These are phyloP conservation scores for Spongia lamella DNA, from an alignment of 37 sponge, comb jelly and placozoan species.

Conservation along the genomic window DNA sequence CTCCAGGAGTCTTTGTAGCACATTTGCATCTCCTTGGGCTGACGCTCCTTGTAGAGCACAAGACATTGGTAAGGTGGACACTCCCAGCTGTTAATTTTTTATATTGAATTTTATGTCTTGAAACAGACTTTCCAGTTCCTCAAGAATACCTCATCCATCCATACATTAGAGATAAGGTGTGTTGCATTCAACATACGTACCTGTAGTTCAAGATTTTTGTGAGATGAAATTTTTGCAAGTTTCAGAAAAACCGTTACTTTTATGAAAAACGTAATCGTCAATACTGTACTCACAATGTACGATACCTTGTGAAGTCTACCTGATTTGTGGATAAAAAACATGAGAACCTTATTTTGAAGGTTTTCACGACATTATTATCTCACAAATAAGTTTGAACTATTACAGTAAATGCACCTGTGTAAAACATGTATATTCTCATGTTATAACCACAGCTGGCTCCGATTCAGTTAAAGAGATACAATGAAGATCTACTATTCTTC, in stretches of 20 bases:
- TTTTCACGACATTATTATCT: neutral
- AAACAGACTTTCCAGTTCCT: conserved; percentile 81
- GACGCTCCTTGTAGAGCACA: conserved; percentile 94
- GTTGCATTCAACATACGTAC: neutral
- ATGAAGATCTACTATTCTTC: conserved; percentile 91
- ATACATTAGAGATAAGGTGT: conserved; percentile 86
- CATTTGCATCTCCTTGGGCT: conserved; percentile 95
- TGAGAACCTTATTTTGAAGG: conserved; percentile 1
- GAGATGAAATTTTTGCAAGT: no score
- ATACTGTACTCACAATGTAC: no score
- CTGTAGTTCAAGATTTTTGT: neutral
- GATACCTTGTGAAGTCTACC: no score
- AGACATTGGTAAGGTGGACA: conserved; percentile 67
- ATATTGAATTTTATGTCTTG: neutral
- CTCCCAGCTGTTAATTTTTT: neutral
- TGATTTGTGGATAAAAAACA: no score
- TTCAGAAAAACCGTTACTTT: no score
- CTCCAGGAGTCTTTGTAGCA: conserved; percentile 85
- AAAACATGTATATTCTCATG: no score
- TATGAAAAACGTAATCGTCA: no score
- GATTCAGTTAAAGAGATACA: conserved; percentile 79
- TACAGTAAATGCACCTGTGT: no score
- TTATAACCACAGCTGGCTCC: conserved; percentile 70
- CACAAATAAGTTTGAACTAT: no score
- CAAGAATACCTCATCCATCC: conserved; percentile 90